A percentile compares a stretch with the other conserved stretches of the same genome.
These are phyloP conservation scores for Cheilosia vernalis DNA, from an alignment of 2,888 invertebrate genomes.

Conservation along the genomic window DNA sequence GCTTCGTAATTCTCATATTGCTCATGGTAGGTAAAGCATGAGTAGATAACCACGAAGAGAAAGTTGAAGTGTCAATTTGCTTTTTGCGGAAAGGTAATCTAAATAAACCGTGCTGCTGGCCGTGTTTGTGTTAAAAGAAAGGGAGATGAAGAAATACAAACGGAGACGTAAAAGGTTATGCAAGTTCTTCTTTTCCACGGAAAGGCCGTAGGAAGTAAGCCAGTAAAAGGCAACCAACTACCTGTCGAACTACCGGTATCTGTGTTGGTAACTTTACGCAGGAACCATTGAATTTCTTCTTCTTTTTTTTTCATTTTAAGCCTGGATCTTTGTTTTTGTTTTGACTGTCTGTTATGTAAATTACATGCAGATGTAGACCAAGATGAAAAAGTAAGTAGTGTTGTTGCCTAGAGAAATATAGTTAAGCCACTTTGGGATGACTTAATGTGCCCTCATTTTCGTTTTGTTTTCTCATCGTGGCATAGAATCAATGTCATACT, in stretches of 20 bases:
- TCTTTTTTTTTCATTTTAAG: not conserved
- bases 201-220: not conserved
- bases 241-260: slow-evolving; percentile 23
- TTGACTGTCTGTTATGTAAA: slow-evolving; percentile 18
- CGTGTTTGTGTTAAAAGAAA: slow-evolving; percentile 13
- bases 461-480: slow-evolving; percentile 2
- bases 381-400: slow-evolving; percentile 10
- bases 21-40: not conserved
- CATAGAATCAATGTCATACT: slow-evolving; percentile 45
- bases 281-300: not conserved
- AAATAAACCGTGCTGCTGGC: not conserved
- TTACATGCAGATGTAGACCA: slow-evolving; percentile 15
- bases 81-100: slow-evolving; percentile 33
- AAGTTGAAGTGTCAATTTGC: slow-evolving; percentile 47
- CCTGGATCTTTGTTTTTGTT: not conserved
- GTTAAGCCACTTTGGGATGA: slow-evolving; percentile 17
- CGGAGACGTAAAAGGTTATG: slow-evolving; percentile 36
- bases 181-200: slow-evolving; percentile 7
- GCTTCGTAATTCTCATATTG: not conserved
- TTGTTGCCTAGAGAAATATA: slow-evolving; percentile 5
- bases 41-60: slow-evolving; percentile 31
- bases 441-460: slow-evolving; percentile 37
- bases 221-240: slow-evolving; percentile 7
- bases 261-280: not conserved
- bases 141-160: slow-evolving; percentile 9